Evolutionary conservation across 2,888 invertebrate species (phyloP).

Genomic region (Drosophila paranaensis): DNA sequence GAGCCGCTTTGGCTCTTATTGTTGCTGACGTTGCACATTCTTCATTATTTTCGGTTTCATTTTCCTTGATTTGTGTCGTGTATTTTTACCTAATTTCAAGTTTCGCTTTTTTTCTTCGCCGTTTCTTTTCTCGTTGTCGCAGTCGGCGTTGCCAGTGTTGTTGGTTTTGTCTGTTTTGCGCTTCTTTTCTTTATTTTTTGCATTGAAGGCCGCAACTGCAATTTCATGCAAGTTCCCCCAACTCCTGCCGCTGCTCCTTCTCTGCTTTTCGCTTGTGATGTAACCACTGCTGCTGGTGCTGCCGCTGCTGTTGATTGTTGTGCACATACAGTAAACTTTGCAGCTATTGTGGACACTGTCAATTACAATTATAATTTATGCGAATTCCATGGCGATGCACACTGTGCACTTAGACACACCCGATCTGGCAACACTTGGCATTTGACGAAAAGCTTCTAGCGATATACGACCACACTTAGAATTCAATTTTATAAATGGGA

Average conservation of each 20-base stretch:
- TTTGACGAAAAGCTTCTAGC: constrained; percentile 2
- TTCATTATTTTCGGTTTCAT: constrained; percentile 56
- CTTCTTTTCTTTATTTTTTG: constrained; percentile 49
- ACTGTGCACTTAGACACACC: constrained; percentile 1
- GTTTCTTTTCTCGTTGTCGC: constrained; percentile 41
- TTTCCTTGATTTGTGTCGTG: constrained; percentile 39
- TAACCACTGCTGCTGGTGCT: constrained; percentile 36
- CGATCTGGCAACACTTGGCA: neutral
- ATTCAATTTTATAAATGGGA: neutral
- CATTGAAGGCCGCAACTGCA: constrained; percentile 63
- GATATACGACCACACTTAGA: constrained; percentile 5
- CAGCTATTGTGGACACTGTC: constrained; percentile 44
- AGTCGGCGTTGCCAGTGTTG: constrained; percentile 23
- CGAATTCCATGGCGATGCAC: constrained; percentile 12
- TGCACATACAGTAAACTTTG: constrained; percentile 1
- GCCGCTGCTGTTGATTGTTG: constrained; percentile 15
- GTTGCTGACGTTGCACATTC: constrained; percentile 68
- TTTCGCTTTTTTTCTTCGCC: constrained; percentile 24
- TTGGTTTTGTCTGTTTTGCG: constrained; percentile 21
- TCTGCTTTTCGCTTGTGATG: constrained; percentile 35
- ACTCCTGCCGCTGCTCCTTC: neutral
- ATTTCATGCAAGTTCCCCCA: constrained; percentile 46
- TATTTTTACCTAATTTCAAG: constrained; percentile 68
- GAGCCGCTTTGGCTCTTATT: constrained; percentile 44
- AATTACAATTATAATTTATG: constrained; percentile 54